phyloP scores from a whole-genome alignment of 2,113 vertebrate genomes.

The Euleptes europaea region DNA sequence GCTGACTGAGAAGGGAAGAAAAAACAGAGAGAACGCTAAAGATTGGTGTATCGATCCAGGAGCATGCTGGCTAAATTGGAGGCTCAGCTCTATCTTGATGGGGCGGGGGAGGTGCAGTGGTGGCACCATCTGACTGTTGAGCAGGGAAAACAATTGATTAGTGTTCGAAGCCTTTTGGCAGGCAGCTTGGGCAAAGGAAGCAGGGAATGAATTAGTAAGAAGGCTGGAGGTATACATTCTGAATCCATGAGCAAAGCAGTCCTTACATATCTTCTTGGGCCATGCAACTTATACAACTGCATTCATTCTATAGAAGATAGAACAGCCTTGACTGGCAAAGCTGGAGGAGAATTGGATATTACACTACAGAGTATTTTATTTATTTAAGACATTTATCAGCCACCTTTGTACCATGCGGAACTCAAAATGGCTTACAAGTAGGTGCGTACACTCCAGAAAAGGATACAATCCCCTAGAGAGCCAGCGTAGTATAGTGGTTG shows the following conservation, averaged over 20 bases:
- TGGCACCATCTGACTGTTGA: neutral
- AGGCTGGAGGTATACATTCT: neutral
- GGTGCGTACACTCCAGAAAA: no score
- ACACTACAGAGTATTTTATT: neutral
- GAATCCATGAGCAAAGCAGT: neutral
- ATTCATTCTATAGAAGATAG: neutral
- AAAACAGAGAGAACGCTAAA: neutral
- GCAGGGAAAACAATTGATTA: neutral
- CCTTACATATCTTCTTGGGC: neutral
- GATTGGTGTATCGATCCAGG: neutral
- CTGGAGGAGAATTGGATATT: neutral
- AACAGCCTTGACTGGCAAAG: neutral
- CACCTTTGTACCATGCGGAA: no score
- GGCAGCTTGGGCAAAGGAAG: neutral
- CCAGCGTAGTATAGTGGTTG: no score
- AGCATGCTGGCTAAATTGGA: neutral
- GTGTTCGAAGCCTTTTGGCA: neutral
- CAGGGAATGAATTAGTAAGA: neutral
- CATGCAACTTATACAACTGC: neutral
- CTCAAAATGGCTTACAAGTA: no score
- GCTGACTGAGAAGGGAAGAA: neutral
- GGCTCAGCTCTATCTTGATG: neutral
- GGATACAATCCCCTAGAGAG: no score
- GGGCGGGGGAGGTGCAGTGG: neutral
- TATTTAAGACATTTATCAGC: no score